Base-by-base conservation (phyloP, 2,888 invertebrate genomes). In the Himalopsyche kuldschensis region DNA sequence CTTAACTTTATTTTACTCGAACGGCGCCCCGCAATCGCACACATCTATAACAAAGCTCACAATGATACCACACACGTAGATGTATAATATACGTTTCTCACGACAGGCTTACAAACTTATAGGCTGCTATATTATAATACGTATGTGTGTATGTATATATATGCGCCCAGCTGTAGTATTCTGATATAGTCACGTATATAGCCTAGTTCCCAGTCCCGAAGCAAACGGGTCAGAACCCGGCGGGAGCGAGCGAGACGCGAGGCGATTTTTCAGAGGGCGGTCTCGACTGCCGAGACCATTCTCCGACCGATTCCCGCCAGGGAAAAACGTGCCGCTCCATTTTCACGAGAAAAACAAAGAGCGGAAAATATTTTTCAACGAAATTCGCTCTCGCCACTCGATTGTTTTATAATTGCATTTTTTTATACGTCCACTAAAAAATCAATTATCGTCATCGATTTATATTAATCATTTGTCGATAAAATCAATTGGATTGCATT, bases 281-380 rank as follows among this genome's bases (percentile, higher is more conserved):
- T 79, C 80, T 80, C 82, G 11, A 63, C 27, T 80, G n/a, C 79
- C 75, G 30, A 30, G 63, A 30, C 75, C 84, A 84, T 82, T 84
- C 84, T 80, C 83, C 46, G 79, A 63, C 76, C 77, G 82, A 48
- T 69, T 41, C 81, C 47, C 80, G 84, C 77, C 48, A 69, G 81
- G 78, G 48, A 46, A 32, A 79, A 79, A 84, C 84, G 84, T 84
- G 75, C 75, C 17, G 75, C 46, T 78, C 41, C 79, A 78, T 31
- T 69, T 82, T 79, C 20, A 47, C 30, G 55, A 81, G 78, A 31
- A 84, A 84, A 84, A 84, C 81, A 84, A 81, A 82, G 79, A 63
- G 48, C 75, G 48, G 31, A 41, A 15, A 69, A 27, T 20, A 77
- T 47, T 81, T 77, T 55, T 35, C 35, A 1, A 35, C n/a, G 76